Conservation (phyloP, 1,140 invertebrate species). For the Ylistrum balloti region DNA sequence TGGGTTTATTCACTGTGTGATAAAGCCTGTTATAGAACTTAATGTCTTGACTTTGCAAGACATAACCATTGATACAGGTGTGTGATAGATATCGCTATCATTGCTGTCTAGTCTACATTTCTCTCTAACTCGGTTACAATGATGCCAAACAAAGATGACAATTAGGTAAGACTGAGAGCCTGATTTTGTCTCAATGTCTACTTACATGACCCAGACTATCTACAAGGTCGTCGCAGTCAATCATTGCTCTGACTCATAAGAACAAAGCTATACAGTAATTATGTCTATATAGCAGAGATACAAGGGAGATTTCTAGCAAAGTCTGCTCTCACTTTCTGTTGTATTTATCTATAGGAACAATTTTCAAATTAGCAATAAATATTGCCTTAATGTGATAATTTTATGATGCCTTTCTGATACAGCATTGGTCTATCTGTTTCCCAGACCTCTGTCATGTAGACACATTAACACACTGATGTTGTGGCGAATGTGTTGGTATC, state of each 20-base stretch:
- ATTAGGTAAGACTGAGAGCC: background rate
- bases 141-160: background rate
- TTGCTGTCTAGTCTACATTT: background rate
- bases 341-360: background rate
- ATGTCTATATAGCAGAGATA: background rate
- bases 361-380: background rate
- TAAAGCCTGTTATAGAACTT: no score
- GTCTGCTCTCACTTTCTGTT: background rate
- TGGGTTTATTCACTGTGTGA: no score
- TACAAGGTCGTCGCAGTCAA: background rate
- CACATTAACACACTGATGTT: background rate
- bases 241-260: slow-evolving; percentile 23
- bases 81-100: background rate
- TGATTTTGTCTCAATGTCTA: background rate
- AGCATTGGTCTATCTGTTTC: background rate
- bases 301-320: background rate
- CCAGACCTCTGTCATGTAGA: background rate
- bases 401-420: background rate
- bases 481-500: background rate
- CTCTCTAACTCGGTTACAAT: background rate
- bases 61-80: background rate
- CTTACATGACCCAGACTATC: background rate
- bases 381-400: background rate
- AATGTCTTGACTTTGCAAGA: no score
- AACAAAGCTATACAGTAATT: background rate